These are phyloP conservation scores for Agapornis canus DNA, from an alignment of 2,797 vertebrate genomes.

Conservation along the genomic window DNA sequence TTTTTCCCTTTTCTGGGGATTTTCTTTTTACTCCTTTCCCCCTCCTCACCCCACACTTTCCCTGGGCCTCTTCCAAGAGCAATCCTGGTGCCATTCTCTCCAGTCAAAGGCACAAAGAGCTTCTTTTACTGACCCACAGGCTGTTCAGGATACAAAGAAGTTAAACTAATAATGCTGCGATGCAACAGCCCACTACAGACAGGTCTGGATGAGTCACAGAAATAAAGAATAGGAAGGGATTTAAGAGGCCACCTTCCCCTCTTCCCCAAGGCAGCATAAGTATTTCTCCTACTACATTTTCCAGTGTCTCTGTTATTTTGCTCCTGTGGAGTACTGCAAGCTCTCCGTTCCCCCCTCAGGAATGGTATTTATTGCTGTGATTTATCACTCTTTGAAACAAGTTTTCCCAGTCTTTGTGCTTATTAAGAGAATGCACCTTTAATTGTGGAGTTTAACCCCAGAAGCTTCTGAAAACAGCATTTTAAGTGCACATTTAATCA, in stretches of 20 bases:
- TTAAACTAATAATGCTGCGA: slow-evolving; percentile 48
- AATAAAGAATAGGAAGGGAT: slow-evolving; percentile 33
- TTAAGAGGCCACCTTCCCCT: slow-evolving; percentile 32
- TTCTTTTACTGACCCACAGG: slow-evolving; percentile 6
- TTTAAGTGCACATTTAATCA: not conserved
- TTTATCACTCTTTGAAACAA: not conserved
- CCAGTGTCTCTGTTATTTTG: not conserved
- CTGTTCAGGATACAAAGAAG: slow-evolving; percentile 53
- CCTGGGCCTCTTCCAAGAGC: slow-evolving; percentile 62
- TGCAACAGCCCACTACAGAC: slow-evolving; percentile 22
- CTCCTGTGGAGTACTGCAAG: not conserved
- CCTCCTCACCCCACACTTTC: slow-evolving; percentile 33
- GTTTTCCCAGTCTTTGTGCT: not conserved
- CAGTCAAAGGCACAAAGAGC: slow-evolving; percentile 60
- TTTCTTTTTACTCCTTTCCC: slow-evolving; percentile 2
- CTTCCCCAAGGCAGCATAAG: slow-evolving; percentile 13
- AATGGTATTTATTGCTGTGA: not conserved
- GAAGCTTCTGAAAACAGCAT: not conserved
- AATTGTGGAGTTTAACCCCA: not conserved
- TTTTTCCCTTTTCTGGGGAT: not conserved
- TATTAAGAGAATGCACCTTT: not conserved
- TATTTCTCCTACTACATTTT: slow-evolving; percentile 3
- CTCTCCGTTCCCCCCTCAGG: not conserved
- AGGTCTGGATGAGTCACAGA: slow-evolving; percentile 55
- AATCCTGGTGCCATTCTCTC: slow-evolving; percentile 44